phyloP scores from a whole-genome alignment of 2,888 invertebrate species.

The Drosophila pegasa region DNA sequence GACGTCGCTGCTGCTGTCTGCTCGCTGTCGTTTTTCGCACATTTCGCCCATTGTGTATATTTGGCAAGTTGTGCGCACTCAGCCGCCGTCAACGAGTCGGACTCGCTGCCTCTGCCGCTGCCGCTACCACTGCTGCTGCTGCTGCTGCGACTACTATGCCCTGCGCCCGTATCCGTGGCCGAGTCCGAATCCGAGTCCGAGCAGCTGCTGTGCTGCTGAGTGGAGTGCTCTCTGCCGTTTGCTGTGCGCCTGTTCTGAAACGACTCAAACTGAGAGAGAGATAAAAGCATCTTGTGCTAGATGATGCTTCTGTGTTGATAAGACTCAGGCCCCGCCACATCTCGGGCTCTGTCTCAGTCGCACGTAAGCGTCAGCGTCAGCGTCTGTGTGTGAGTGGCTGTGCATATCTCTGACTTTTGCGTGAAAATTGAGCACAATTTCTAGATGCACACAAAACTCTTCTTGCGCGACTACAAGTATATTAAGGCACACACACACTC shows the following conservation, averaged over 20 bases:
- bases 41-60: conserved; percentile 73
- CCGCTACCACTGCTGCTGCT: background rate
- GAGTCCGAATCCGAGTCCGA: conserved; percentile 41
- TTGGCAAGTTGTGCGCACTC: conserved; percentile 73
- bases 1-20: conserved; percentile 23
- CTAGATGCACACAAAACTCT: conserved; percentile 60
- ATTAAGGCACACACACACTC: conserved; percentile 31
- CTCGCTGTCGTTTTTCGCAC: conserved; percentile 68
- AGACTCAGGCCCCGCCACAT: conserved; percentile 59
- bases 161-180: conserved; percentile 26
- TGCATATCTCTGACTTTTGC: conserved; percentile 54
- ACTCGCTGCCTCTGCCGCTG: conserved; percentile 26
- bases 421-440: conserved; percentile 81
- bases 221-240: conserved; percentile 61
- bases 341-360: conserved; percentile 36
- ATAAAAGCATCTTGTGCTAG: conserved; percentile 82
- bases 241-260: conserved; percentile 81
- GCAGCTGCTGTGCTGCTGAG: conserved; percentile 44
- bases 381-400: conserved; percentile 22
- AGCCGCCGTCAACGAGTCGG: conserved; percentile 53
- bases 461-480: conserved; percentile 35
- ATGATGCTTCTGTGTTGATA: conserved; percentile 82
- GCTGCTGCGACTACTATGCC: conserved; percentile 10
- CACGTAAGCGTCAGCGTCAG: conserved; percentile 13
- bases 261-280: conserved; percentile 84